phyloP scores from a whole-genome alignment of 2,113 vertebrate genomes.

The Anhinga rufa region DNA sequence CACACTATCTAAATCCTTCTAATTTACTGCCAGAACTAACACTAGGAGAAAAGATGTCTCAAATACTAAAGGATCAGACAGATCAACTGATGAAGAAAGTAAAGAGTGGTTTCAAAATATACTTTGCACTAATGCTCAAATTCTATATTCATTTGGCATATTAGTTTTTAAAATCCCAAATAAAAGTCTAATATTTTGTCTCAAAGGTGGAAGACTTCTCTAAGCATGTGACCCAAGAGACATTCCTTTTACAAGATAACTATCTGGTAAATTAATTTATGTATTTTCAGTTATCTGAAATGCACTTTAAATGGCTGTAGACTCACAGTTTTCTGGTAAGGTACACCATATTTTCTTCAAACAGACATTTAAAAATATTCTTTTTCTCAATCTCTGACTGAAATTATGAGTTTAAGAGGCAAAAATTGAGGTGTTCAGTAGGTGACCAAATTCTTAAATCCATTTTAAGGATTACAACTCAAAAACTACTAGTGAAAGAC shows the following conservation, averaged over 20 bases:
- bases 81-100: constrained; percentile 81
- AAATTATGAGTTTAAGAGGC: not conserved
- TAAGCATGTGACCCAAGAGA: constrained; percentile 57
- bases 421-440: not conserved
- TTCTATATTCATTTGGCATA: not conserved
- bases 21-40: constrained; percentile 48
- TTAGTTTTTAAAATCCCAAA: not conserved
- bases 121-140: not conserved
- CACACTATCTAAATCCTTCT: not conserved
- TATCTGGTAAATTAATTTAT: constrained; percentile 73
- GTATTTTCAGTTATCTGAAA: not conserved
- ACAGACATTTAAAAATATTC: not conserved
- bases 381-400: not conserved
- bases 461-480: not conserved
- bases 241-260: constrained; percentile 67
- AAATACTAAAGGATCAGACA: constrained; percentile 80
- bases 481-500: not conserved
- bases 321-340: not conserved
- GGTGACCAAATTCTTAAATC: not conserved
- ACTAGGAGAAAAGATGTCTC: constrained; percentile 82
- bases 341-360: not conserved
- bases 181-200: not conserved
- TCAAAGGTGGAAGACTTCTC: constrained; percentile 86
- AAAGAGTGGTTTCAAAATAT: not conserved
- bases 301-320: not conserved